Evolutionary conservation across 2,113 vertebrate genomes (phyloP).

Genomic region (Nothocercus nigrocapillus): DNA sequence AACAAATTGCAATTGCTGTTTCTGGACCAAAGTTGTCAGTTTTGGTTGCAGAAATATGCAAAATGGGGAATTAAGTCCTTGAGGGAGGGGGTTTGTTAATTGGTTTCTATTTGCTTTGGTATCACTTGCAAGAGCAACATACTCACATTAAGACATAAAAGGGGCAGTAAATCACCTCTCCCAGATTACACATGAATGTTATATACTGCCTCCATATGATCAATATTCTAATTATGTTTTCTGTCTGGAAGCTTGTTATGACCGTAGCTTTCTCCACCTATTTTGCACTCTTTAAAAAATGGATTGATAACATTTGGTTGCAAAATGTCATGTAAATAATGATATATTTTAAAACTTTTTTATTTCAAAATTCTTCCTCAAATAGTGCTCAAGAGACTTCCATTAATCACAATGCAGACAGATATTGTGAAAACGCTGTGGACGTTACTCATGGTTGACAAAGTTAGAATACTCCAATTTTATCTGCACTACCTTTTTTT

Average conservation of each 20-base stretch:
- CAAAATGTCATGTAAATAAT: not conserved
- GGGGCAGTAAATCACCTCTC: not conserved
- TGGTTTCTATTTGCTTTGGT: not conserved
- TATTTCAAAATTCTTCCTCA: not conserved
- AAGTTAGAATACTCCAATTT: not conserved
- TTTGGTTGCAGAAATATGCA: not conserved
- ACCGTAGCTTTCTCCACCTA: not conserved
- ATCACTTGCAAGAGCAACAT: not conserved
- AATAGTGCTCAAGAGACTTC: not conserved
- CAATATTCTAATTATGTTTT: not conserved
- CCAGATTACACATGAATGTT: not conserved
- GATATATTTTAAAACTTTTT: not conserved
- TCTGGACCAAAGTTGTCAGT: not conserved
- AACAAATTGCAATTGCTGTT: slow-evolving; percentile 26
- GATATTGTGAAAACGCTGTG: not conserved
- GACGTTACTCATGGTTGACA: not conserved
- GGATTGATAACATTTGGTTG: not conserved
- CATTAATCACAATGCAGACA: not conserved
- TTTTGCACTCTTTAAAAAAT: not conserved
- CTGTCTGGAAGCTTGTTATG: not conserved
- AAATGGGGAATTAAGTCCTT: not conserved
- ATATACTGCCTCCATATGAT: not conserved
- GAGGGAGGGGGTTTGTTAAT: not conserved
- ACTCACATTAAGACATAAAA: not conserved
- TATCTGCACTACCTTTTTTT: not conserved